Percentiles rank a stretch among this genome's conserved stretches.
phyloP scores from a whole-genome alignment of 2,888 invertebrate genomes.

The Agapostemon virescens region DNA sequence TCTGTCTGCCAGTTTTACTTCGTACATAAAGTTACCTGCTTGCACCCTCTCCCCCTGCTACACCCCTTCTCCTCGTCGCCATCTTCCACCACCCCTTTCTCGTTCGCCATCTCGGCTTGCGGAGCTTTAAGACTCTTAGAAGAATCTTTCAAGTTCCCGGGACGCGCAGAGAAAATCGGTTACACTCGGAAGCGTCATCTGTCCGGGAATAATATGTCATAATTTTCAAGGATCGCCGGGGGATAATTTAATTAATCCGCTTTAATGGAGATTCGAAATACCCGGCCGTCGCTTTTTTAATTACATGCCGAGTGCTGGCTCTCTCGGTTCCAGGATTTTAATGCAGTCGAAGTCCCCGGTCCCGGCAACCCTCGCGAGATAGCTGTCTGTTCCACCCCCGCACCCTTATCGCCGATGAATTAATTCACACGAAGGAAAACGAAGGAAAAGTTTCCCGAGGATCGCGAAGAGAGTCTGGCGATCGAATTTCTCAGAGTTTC shows the following conservation, averaged over 20 bases:
- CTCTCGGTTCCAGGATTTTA: constrained; percentile 14
- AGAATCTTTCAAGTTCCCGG: constrained; percentile 39
- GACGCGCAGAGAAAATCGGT: constrained; percentile 19
- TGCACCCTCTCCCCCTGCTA: constrained; percentile 34
- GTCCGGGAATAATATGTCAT: constrained; percentile 37
- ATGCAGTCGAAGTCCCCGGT: constrained; percentile 13
- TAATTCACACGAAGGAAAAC: background rate
- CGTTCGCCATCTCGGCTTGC: background rate
- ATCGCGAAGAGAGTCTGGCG: background rate
- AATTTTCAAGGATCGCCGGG: constrained; percentile 24
- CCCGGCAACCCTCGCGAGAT: background rate
- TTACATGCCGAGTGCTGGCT: constrained; percentile 19
- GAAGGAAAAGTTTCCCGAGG: background rate
- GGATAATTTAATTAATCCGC: constrained; percentile 50
- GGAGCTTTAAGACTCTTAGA: constrained; percentile 18
- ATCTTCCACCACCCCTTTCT: background rate
- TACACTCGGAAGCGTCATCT: constrained; percentile 32
- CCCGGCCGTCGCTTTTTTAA: constrained; percentile 29
- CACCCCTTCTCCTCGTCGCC: background rate
- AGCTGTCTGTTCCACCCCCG: background rate
- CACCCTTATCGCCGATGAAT: constrained; percentile 14
- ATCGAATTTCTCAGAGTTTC: background rate
- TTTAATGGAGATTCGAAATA: constrained; percentile 44
- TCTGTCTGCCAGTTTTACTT: constrained; percentile 72
- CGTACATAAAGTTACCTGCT: constrained; percentile 66